Evolutionary conservation across 1,140 invertebrate species (phyloP).

Genomic region (Diorhabda elongata): DNA sequence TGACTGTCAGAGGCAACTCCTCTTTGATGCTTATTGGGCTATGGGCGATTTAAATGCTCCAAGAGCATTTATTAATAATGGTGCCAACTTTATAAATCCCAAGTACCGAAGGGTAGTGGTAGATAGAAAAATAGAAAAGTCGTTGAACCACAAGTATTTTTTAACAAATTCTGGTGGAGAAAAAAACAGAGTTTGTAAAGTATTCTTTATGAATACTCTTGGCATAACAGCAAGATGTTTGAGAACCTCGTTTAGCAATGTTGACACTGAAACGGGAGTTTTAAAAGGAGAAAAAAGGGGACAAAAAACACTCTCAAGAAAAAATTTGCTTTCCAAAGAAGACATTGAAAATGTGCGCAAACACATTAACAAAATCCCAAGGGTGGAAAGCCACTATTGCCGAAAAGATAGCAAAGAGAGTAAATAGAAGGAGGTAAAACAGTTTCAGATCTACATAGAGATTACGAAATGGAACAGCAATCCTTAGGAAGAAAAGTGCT

Average conservation of each 20-base stretch:
- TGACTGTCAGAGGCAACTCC: not conserved
- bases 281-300: not conserved
- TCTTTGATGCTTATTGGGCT: not conserved
- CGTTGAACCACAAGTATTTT: not conserved
- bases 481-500: no score
- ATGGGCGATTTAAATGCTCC: not conserved
- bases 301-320: no score
- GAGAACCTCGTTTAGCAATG: not conserved
- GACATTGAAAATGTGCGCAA: not conserved
- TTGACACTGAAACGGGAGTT: not conserved
- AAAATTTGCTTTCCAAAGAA: not conserved
- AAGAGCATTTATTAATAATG: not conserved
- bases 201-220: not conserved
- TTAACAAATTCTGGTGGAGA: no score
- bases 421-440: constrained; percentile 33
- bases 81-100: not conserved
- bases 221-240: not conserved
- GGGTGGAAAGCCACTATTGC: constrained; percentile 32
- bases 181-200: no score
- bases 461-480: constrained; percentile 21
- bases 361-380: constrained; percentile 30
- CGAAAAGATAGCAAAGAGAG: constrained; percentile 24
- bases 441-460: constrained; percentile 28
- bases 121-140: not conserved
- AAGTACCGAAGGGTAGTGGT: not conserved